Percentiles rank a stretch among this genome's conserved stretches.
phyloP scores from a whole-genome alignment of 1,140 invertebrate genomes.

The Drosophila kikkawai region DNA sequence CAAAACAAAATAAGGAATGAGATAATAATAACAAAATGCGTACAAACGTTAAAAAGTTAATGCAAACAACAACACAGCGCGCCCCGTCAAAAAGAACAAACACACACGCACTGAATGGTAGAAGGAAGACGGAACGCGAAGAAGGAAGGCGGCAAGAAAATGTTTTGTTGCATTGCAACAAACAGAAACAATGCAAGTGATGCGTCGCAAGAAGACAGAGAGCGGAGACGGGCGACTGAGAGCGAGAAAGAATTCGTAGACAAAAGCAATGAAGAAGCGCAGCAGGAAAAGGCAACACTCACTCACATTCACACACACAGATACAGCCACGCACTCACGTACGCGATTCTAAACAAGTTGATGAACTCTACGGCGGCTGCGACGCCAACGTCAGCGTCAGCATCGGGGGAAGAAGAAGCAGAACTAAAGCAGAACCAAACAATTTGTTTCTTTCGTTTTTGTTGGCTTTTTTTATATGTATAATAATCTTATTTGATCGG shows the following conservation, averaged over 20 bases:
- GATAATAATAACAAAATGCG: conserved; percentile 80
- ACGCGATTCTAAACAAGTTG: conserved; percentile 81
- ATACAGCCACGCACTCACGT: conserved; percentile 72
- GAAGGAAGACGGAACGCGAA: conserved; percentile 32
- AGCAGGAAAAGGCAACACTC: conserved; percentile 73
- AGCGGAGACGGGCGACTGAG: too few species aligned
- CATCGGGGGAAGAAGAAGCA: conserved; percentile 35
- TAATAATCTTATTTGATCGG: conserved; percentile 20
- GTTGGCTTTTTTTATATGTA: conserved; percentile 4
- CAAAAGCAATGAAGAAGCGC: conserved; percentile 49
- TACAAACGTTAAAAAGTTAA: conserved; percentile 57
- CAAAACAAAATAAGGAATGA: conserved; percentile 69
- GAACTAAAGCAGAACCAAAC: conserved; percentile 28
- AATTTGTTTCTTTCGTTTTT: conserved; percentile 37
- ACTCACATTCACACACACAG: conserved; percentile 36
- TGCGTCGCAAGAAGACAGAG: conserved; percentile 42
- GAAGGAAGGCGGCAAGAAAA: conserved; percentile 38
- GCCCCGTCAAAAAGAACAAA: conserved; percentile 62
- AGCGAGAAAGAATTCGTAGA: conserved; percentile 42
- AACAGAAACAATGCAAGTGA: conserved; percentile 73
- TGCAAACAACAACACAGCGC: conserved; percentile 65
- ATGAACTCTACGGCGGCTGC: conserved; percentile 75
- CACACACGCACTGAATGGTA: conserved; percentile 47
- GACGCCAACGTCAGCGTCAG: conserved; percentile 38
- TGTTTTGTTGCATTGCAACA: conserved; percentile 59